Evolutionary conservation across 92 coral and sea anemone genomes (phyloP), one percentile per base, ranked within the genome.

Genomic region (Heliopora coerulea): DNA sequence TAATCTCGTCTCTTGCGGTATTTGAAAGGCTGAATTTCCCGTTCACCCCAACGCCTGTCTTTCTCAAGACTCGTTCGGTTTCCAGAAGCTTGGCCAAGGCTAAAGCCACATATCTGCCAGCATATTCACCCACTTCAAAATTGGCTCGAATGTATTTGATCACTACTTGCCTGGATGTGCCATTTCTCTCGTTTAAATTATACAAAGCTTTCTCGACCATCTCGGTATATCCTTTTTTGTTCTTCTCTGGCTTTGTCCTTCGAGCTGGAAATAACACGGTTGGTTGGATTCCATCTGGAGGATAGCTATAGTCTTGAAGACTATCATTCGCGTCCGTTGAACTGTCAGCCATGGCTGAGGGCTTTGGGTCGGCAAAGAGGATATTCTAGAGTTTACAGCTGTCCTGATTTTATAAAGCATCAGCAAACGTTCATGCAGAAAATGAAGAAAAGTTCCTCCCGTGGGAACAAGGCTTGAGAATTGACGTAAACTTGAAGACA

Each of bases 151-250:
- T 63, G 73, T 80, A 93, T 70, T 88, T 93, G 1, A 82, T 10
- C 6, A 93, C 82, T 27, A 91, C 96, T 68, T 89, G 96, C 59
- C 95, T 81, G 0, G 96, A 90, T 0, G 96, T 85, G n/a, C 98
- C 98, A 9, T 77, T 76, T 61, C 96, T 84, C 23, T 85, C 98
- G 80, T 90, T 83, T 2, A 90, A 56, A 60, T 34, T 75, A 25
- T 67, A 80, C 18, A 90, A 34, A 14, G 98, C 96, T 49, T 87
- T 85, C 78, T 90, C 98, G 1, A 93, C 78, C 98, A 93, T 93
- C 42, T 56, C 62, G 30, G 78, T 86, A 85, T 93, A 93, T 8
- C 10, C 14, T 33, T 52, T 49, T 17, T 49, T 49, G 14, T 69
- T 69, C 52, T 54, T 32, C 30, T 49, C 76, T 0, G 50, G 48